Base-by-base conservation (phyloP, 2,797 vertebrate species). In the Rhabdomys pumilio region DNA sequence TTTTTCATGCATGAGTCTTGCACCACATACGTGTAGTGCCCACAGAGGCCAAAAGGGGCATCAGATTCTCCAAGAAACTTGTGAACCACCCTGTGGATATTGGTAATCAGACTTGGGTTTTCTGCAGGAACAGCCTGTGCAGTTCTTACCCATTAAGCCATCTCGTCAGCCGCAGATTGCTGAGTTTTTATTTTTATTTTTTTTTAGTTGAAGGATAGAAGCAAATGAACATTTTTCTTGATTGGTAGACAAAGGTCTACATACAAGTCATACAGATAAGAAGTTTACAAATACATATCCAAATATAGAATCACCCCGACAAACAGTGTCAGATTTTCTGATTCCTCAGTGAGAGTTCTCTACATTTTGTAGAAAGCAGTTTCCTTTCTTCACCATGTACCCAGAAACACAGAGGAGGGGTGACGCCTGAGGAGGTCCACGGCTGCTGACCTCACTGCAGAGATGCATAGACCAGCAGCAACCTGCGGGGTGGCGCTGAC, bases 211-310 rank as follows among this genome's bases (percentile, higher is more conserved):
- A 86, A 86, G 20, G 47, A 69, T 38, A 86, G 84, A 69, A 55
- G 79, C 67, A 90, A 87, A 86, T 77, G 55, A 10, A 47, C 85
- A 89, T 69, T 96, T 92, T 96, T 57, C 81, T 75, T 96, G n/a
- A 85, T 14, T 94, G 55, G 38, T 89, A 47, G 87, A 89, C 65
- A 41, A 19, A 93, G 53, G 61, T 57, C 81, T 76, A 92, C 38
- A 34, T 34, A 63, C 19, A 92, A 67, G 19, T 69, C 77, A 82
- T 82, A 67, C 38, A 82, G 79, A 82, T 88, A 63, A 90, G 53
- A 86, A 86, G 92, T 95, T 69, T 61, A 65, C 65, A 73, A 96
- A 57, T 72, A 41, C 47, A 47, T 67, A 24, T 53, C 44, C 63
- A 93, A 76, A 77, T 81, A 11, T 84, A 93, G 38, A 80, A 38